Conservation (phyloP, 1,140 invertebrate genomes). For the Anthonomus grandis region DNA sequence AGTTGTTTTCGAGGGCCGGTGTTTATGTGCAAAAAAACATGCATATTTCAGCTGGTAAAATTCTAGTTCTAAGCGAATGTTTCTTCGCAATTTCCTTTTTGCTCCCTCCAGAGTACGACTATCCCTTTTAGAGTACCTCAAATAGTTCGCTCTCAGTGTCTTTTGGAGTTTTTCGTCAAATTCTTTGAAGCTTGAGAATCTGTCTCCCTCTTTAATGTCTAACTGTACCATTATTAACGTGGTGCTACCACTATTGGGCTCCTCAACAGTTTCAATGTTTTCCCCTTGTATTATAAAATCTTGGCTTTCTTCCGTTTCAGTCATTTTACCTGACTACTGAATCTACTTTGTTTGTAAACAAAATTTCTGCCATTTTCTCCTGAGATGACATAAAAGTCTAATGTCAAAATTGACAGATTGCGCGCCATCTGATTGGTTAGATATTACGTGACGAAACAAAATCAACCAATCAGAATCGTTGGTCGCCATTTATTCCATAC, state of each 20-base stretch:
- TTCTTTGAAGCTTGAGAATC: slow-evolving; percentile 9
- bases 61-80: slow-evolving; percentile 7
- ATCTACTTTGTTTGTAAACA: no score
- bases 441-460: no score
- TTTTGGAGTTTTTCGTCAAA: slow-evolving; percentile 6
- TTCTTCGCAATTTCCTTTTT: slow-evolving; percentile 7
- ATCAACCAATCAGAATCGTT: no score
- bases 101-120: slow-evolving; percentile 18
- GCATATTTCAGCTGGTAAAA: slow-evolving; percentile 23
- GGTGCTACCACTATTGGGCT: background rate
- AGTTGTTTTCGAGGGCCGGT: background rate
- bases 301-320: no score
- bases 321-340: no score
- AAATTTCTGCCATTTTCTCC: no score
- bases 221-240: slow-evolving; percentile 5
- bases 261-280: background rate
- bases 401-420: no score
- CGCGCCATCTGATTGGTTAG: no score
- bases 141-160: slow-evolving; percentile 9
- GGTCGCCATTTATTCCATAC: no score
- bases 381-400: no score
- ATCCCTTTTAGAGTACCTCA: slow-evolving; percentile 17
- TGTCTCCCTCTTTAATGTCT: slow-evolving; percentile 11
- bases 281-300: no score
- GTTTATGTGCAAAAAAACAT: slow-evolving; percentile 19